A percentile compares a stretch with the other conserved stretches of the same genome.
Conservation (phyloP, 1,140 invertebrate species). For the Hylaeus volcanicus region DNA sequence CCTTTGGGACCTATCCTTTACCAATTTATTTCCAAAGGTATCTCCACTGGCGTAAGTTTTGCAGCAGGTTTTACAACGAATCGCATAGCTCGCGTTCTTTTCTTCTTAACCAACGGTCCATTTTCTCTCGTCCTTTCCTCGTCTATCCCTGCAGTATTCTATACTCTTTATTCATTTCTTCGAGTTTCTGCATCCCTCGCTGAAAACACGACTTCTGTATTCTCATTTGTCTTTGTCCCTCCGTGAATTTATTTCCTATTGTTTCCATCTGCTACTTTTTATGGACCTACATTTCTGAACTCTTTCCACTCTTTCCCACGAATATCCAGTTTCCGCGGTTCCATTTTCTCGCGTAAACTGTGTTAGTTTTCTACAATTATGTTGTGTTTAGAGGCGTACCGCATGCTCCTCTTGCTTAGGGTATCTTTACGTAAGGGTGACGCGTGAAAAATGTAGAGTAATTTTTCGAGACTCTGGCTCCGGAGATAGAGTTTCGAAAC, state of each 20-base stretch:
- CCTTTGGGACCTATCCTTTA: too few species aligned
- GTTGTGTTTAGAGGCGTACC: not conserved
- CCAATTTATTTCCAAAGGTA: too few species aligned
- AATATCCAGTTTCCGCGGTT: slow-evolving; percentile 26
- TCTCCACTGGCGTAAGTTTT: too few species aligned
- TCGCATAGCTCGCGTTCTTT: not conserved
- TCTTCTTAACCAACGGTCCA: not conserved
- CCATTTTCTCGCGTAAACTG: slow-evolving; percentile 22
- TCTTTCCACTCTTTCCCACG: not conserved
- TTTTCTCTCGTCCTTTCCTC: not conserved
- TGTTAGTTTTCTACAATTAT: not conserved
- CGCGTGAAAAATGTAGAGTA: slow-evolving; percentile 5
- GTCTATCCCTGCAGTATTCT: not conserved
- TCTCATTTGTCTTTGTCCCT: not conserved
- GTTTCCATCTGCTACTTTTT: not conserved
- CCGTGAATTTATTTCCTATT: slow-evolving; percentile 14
- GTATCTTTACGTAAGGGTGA: not conserved
- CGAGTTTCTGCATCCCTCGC: not conserved
- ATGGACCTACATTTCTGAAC: slow-evolving; percentile 10
- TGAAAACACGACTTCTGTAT: not conserved
- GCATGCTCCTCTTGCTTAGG: not conserved
- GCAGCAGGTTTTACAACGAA: too few species aligned
- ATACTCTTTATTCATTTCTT: not conserved
- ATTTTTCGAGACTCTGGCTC: not conserved
- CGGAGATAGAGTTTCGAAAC: too few species aligned